Conservation (phyloP, 2,113 vertebrate genomes). For the Prionailurus bengalensis region DNA sequence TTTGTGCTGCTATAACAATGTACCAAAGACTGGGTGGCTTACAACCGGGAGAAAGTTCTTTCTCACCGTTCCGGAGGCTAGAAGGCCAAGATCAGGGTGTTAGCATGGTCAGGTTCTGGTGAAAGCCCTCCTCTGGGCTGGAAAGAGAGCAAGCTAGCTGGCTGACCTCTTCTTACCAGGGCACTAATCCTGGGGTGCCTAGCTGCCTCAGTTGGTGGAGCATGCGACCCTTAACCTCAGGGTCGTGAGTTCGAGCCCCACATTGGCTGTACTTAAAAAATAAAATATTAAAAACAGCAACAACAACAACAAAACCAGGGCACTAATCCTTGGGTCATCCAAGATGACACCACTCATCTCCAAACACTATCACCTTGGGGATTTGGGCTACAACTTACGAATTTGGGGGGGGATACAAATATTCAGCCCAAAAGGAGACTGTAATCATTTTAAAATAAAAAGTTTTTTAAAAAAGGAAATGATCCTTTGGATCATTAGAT, state of each 20-base stretch:
- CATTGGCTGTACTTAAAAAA: no score
- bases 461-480: neutral
- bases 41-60: neutral
- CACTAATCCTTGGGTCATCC: neutral
- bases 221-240: no score
- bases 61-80: neutral
- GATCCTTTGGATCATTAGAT: constrained; percentile 56
- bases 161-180: neutral
- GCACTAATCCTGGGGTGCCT: neutral
- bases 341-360: neutral
- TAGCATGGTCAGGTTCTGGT: neutral
- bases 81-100: neutral
- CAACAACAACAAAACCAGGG: neutral
- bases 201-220: no score
- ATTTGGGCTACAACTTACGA: neutral
- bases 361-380: neutral
- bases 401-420: neutral
- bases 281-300: no score
- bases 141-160: neutral
- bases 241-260: no score
- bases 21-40: neutral
- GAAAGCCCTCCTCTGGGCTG: neutral
- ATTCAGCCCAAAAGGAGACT: neutral
- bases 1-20: neutral
- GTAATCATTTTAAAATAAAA: constrained; percentile 5